Base-by-base conservation (phyloP, 53 echinoderm and acorn worm genomes). In the Zoroaster sp. region DNA sequence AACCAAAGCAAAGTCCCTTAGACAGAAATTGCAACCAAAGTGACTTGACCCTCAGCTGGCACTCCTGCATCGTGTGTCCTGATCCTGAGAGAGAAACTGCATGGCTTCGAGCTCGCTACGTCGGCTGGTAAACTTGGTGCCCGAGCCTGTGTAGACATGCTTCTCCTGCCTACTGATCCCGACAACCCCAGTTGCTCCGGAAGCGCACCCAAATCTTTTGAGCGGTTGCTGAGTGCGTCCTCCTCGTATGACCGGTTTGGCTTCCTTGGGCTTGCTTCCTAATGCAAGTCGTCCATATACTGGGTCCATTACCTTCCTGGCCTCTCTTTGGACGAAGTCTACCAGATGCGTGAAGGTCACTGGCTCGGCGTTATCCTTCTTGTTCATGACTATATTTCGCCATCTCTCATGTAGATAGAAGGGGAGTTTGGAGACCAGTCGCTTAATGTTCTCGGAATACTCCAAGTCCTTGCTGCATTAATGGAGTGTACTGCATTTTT, bases 1-100 rank as follows among this genome's bases (percentile, higher is more conserved):
- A 94, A 36, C 75, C 83, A 75, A 81, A 94, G 69, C 91, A 94
- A 17, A 94, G 72, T 70, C 91, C 89, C 54, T 80, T 78, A 21
- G 75, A 43, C 43, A 92, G 72, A 41, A 92, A 92, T 14, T 54
- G 42, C 71, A 89, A 35, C 45, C 83, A 83, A 66, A 80, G 80
- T 75, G 92, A 18, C 52, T 87, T 92, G 18, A 36, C 35, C 13
- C 17, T 53, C 4, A 94, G 53, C 38, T 28, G 37, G 69, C 94
- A 92, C 49, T 73, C 79, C 34, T 72, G 41, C 53, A 92, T 41
- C 5, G 43, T 0, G 49, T 94, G 92, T 40, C 87, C 70, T 77
- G 82, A 14, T 73, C 73, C 72, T 54, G n/a, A 59, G 63, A 83
- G 65, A 69, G 78, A 89, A 78, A 55, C 40, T 41, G 49, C 65